Conservation (phyloP, 2,888 invertebrate genomes). For the Watsonalla binaria region DNA sequence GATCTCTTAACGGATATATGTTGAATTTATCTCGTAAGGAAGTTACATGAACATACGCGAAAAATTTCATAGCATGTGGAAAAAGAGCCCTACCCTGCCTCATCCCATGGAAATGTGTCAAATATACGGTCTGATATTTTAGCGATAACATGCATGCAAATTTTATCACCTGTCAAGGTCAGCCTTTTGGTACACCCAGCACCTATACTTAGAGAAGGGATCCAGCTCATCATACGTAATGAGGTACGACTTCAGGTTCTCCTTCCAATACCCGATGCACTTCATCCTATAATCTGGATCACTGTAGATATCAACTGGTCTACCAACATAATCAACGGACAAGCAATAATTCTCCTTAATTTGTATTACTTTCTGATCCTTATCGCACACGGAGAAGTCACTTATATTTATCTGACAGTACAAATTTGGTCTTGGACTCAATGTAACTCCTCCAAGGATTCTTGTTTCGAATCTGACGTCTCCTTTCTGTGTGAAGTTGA, state of each 20-base stretch:
- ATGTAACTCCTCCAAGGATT: constrained; percentile 96
- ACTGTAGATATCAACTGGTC: constrained; percentile 97
- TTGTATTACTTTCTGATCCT: constrained; percentile 95
- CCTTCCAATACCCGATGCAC: constrained; percentile 98
- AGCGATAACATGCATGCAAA: too few species aligned
- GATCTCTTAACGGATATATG: too few species aligned
- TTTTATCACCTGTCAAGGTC: constrained; percentile 87
- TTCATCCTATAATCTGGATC: constrained; percentile 98
- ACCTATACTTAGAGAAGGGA: constrained; percentile 96
- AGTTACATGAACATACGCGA: too few species aligned
- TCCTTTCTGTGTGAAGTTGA: constrained; percentile 94
- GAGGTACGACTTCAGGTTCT: constrained; percentile 96
- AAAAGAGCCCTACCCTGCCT: too few species aligned
- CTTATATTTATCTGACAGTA: constrained; percentile 96
- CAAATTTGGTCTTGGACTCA: constrained; percentile 94
- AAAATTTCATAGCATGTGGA: too few species aligned
- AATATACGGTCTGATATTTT: too few species aligned
- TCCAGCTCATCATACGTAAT: constrained; percentile 98
- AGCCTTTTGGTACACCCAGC: constrained; percentile 98
- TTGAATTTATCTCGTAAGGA: too few species aligned
- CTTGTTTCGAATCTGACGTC: constrained; percentile 94
- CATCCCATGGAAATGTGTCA: not conserved
- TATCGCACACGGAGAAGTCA: constrained; percentile 96
- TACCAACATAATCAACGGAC: constrained; percentile 96
- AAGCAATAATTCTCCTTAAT: constrained; percentile 98